Evolutionary conservation across 2,113 vertebrate species (phyloP).

Genomic region (Ploceus nigricollis): DNA sequence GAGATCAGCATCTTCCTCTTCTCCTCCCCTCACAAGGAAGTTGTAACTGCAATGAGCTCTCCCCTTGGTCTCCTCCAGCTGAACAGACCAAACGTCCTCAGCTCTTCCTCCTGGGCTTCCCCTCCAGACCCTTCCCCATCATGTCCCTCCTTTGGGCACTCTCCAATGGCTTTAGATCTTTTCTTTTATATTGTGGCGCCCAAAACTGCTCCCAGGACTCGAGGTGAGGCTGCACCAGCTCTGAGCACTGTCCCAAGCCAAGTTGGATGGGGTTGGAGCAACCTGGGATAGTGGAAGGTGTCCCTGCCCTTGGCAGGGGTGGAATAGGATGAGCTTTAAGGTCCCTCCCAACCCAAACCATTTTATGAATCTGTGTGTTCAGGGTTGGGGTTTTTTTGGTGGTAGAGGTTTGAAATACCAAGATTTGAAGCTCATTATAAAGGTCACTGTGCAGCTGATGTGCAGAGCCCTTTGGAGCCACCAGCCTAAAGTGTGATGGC

Average conservation of each 20-base stretch:
- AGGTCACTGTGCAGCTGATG: not conserved
- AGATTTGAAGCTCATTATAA: not conserved
- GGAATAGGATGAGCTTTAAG: not conserved
- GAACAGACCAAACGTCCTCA: not conserved
- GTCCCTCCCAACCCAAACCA: not conserved
- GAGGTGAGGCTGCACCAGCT: not conserved
- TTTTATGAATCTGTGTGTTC: not conserved
- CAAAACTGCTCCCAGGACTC: not conserved
- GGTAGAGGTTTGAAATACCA: not conserved
- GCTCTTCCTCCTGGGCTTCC: not conserved
- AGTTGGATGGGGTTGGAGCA: accelerated
- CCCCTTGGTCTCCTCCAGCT: not conserved
- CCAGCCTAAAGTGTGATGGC: not conserved
- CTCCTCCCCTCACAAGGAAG: not conserved
- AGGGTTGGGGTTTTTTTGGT: not conserved
- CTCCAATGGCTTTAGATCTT: not conserved
- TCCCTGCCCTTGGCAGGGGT: not conserved
- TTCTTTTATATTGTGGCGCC: not conserved
- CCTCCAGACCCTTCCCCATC: not conserved
- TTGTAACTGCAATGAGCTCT: not conserved
- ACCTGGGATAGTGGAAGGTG: not conserved
- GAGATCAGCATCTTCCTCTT: not conserved
- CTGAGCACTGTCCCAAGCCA: not conserved
- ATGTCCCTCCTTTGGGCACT: not conserved
- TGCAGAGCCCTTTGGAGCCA: not conserved